Conservation (phyloP, 37 sponge, comb jelly and placozoan species). For the Petrosia ficiformis region DNA sequence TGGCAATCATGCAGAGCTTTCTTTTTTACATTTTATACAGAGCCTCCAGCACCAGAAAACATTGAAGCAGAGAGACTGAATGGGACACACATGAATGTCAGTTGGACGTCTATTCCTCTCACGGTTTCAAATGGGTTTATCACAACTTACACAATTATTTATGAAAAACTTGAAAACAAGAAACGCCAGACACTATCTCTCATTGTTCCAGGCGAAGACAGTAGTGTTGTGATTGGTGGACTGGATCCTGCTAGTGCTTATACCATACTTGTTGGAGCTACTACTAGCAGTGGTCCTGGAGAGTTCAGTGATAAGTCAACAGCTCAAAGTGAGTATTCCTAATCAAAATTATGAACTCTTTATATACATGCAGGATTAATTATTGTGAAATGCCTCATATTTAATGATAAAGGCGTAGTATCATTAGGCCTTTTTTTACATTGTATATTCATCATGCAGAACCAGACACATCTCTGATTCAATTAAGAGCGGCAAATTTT, state of each 20-base stretch:
- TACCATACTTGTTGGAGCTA: conserved; percentile 5
- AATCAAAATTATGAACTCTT: no score
- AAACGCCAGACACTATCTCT: background rate
- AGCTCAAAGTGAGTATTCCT: no score
- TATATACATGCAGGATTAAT: no score
- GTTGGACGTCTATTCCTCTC: background rate
- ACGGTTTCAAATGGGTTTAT: background rate
- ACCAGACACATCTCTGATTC: background rate
- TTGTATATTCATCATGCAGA: no score
- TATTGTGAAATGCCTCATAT: no score
- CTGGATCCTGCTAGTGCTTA: background rate
- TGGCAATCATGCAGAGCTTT: no score
- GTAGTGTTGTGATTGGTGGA: background rate
- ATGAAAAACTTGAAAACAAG: background rate
- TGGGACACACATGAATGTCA: conserved; percentile 8
- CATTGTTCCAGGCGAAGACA: background rate
- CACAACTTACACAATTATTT: background rate
- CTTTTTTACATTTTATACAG: background rate
- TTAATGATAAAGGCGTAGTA: no score
- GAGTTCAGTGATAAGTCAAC: no score
- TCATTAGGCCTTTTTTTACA: no score
- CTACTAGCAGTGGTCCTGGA: background rate
- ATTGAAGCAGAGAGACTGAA: background rate
- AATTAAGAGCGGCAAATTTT: background rate
- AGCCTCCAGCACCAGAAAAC: background rate